Percentiles rank a stretch among this genome's conserved stretches.
phyloP scores from a whole-genome alignment of 2,797 vertebrate genomes.

The Falco naumanni region DNA sequence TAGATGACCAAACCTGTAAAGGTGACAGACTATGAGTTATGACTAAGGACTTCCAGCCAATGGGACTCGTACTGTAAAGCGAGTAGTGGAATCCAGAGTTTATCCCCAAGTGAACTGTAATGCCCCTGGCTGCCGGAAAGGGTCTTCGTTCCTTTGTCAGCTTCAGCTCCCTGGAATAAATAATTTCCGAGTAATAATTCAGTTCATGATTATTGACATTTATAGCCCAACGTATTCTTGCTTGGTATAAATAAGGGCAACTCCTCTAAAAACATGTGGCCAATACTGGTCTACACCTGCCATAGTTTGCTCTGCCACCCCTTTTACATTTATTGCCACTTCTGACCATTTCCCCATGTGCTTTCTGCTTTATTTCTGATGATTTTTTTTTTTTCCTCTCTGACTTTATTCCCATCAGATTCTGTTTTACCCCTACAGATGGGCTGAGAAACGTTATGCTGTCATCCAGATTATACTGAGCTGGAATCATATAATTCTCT shows the following conservation, averaged over 20 bases:
- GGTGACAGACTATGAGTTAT: not conserved
- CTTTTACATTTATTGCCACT: not conserved
- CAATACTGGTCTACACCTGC: not conserved
- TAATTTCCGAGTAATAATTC: not conserved
- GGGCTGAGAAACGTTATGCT: not conserved
- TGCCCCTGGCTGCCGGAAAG: not conserved
- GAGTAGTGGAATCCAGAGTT: not conserved
- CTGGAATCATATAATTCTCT: not conserved
- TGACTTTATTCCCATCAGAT: not conserved
- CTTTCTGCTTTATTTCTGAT: not conserved
- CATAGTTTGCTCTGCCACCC: not conserved
- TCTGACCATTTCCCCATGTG: not conserved
- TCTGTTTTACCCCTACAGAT: not conserved
- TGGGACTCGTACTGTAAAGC: not conserved
- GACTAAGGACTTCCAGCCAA: not conserved
- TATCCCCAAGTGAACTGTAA: not conserved
- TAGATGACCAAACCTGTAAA: not conserved
- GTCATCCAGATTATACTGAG: not conserved
- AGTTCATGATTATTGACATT: no score
- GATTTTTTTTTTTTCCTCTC: not conserved
- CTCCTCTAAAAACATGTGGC: not conserved
- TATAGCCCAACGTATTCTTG: not conserved
- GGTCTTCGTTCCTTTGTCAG: not conserved
- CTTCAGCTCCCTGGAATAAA: not conserved
- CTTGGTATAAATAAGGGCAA: not conserved